Base-by-base conservation (phyloP, 2,888 invertebrate genomes). In the Hylaea fasciaria region DNA sequence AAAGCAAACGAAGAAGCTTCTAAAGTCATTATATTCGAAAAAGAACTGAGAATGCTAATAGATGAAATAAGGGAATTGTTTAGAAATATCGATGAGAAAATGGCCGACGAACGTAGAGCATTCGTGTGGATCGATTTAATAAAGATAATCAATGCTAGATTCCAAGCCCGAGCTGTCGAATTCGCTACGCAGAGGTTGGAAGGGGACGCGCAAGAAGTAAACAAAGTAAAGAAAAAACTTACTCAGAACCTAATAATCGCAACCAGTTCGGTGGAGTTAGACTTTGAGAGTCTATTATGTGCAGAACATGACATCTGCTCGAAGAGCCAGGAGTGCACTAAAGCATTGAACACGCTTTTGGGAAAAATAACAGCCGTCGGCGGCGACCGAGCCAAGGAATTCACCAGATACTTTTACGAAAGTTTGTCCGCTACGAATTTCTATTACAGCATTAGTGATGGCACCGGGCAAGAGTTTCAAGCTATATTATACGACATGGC, bases 401-500 rank as follows among this genome's bases (percentile, higher is more conserved):
- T 78, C 41, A 58, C 77, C 2, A 62, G 68, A 37, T 41, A 53
- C 13, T 67, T 74, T 14, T 64, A 72, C 16, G 68, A 66, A 45
- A 51, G 58, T 13, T 17, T 68, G 29, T 47, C 77, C 0, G 74
- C 77, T 11, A 79, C 80, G 0, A 66, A 66, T 1, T 85, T 88
- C 60, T 83, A 82, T 56, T 70, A 75, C 2, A 57, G 60, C 10
- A 39, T 87, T n/a, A 73, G 63, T n/a, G 81, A 80, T 7, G 66
- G 60, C 0, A 82, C 81, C 2, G 76, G 76, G 0, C 77, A 78
- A 50, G 80, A 82, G 44, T 71, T 88, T 12, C 86, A 87, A 72
- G 62, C 79, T 0, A 77, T 87, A 62, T 59, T 88, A n/a, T 83
- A 83, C 39, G 86, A 88, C 41, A 85, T 89, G 83, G 76, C 79